A percentile compares a stretch with the other conserved stretches of the same genome.
Evolutionary conservation across 2,797 vertebrate genomes (phyloP).

Genomic region (Crenichthys baileyi): DNA sequence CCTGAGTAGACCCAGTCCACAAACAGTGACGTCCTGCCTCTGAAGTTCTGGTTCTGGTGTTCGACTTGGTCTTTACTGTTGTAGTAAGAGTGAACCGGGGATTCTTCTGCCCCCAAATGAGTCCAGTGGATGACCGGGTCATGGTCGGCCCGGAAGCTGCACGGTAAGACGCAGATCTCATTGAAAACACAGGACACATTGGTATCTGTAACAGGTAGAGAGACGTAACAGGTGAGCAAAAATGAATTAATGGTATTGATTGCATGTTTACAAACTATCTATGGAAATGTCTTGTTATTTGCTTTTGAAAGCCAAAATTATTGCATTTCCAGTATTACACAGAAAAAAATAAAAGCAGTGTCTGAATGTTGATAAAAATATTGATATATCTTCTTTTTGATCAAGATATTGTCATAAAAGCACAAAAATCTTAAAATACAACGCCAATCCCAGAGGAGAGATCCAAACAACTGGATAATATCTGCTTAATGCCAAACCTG

Average conservation of each 20-base stretch:
- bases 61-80: conserved; percentile 38
- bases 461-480: too few relatives aligned
- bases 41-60: conserved; percentile 55
- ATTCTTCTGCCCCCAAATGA: accelerated
- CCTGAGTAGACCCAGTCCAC: conserved; percentile 60
- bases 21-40: conserved; percentile 73
- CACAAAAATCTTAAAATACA: too few relatives aligned
- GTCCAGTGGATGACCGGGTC: conserved; percentile 60
- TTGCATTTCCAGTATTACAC: neutral
- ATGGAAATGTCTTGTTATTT: too few relatives aligned
- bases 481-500: too few relatives aligned
- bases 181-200: conserved; percentile 6
- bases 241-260: neutral
- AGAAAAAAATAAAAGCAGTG: neutral
- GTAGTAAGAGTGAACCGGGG: conserved; percentile 68
- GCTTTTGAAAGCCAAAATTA: neutral
- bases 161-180: conserved; percentile 43
- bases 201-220: conserved; percentile 9
- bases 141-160: neutral
- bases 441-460: too few relatives aligned
- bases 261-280: neutral
- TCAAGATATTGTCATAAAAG: too few relatives aligned
- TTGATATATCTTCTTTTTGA: neutral
- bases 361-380: neutral
- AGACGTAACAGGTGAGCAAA: neutral